These are phyloP conservation scores for Euglossa dilemma DNA, from an alignment of 1,140 invertebrate genomes.

Conservation along the genomic window DNA sequence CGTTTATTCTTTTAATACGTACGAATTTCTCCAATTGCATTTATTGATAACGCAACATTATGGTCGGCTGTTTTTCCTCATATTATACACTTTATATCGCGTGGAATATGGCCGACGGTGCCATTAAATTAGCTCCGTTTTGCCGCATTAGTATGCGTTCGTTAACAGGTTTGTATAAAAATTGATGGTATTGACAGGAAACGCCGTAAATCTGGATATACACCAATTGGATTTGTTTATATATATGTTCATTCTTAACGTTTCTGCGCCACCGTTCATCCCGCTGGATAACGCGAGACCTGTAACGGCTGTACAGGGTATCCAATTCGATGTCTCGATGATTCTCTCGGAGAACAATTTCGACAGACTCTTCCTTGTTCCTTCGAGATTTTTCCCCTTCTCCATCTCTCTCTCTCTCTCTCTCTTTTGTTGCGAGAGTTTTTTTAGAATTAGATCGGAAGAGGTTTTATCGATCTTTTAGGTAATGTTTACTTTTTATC, in stretches of 20 bases:
- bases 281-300: not conserved
- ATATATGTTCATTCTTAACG: slow-evolving; percentile 23
- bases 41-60: slow-evolving; percentile 20
- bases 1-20: slow-evolving; percentile 9
- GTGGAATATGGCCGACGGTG: too few relatives aligned
- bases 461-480: not conserved
- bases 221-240: slow-evolving; percentile 16
- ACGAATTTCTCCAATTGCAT: not conserved
- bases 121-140: slow-evolving; percentile 3
- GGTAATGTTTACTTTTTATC: slow-evolving; percentile 29
- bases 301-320: not conserved
- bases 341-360: not conserved
- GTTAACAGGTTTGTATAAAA: slow-evolving; percentile 20
- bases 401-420: too few relatives aligned
- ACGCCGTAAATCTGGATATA: slow-evolving; percentile 21
- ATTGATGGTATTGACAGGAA: not conserved
- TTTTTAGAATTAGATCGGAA: too few relatives aligned
- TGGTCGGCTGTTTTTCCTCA: not conserved
- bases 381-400: too few relatives aligned
- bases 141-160: not conserved
- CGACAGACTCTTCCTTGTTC: too few relatives aligned
- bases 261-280: not conserved
- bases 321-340: too few relatives aligned
- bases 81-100: not conserved
- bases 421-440: too few relatives aligned